Percentiles rank a stretch among this genome's conserved stretches.
Conservation (phyloP, 2,888 invertebrate species). For the Caenorhabditis sp. region DNA sequence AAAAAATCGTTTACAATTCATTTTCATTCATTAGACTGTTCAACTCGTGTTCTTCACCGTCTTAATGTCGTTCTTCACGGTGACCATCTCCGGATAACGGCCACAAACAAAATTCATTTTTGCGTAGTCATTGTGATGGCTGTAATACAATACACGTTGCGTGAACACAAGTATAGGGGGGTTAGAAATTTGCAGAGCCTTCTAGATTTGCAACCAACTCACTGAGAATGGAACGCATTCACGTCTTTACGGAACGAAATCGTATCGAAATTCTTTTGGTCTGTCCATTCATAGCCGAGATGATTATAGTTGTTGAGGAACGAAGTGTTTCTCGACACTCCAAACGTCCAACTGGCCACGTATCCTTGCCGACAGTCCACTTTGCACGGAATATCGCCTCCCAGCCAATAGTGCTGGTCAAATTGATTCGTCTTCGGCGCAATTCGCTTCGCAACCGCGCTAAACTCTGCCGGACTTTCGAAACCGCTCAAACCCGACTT, state of each 20-base stretch:
- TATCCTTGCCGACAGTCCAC: background rate
- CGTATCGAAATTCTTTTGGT: background rate
- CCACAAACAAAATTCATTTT: background rate
- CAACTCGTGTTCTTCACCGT: background rate
- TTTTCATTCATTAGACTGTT: no score
- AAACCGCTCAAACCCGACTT: no score
- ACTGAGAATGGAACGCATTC: constrained; percentile 7
- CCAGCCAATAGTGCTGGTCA: background rate
- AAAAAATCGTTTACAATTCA: no score
- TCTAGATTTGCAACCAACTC: background rate
- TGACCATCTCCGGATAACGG: background rate
- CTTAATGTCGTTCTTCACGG: background rate
- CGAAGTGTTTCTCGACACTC: constrained; percentile 4
- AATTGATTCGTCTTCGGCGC: no score
- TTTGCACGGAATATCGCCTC: constrained; percentile 1
- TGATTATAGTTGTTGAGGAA: background rate
- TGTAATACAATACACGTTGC: no score
- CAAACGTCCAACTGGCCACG: constrained; percentile 13
- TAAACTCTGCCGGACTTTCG: no score
- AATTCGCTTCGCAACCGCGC: no score
- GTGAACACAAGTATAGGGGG: no score
- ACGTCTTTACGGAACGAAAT: constrained; percentile 1
- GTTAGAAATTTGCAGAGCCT: no score
- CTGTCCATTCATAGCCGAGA: background rate
- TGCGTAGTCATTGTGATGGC: background rate